These are phyloP conservation scores for Dendrocincla fuliginosa DNA, from an alignment of 2,797 vertebrate genomes.

Conservation along the genomic window DNA sequence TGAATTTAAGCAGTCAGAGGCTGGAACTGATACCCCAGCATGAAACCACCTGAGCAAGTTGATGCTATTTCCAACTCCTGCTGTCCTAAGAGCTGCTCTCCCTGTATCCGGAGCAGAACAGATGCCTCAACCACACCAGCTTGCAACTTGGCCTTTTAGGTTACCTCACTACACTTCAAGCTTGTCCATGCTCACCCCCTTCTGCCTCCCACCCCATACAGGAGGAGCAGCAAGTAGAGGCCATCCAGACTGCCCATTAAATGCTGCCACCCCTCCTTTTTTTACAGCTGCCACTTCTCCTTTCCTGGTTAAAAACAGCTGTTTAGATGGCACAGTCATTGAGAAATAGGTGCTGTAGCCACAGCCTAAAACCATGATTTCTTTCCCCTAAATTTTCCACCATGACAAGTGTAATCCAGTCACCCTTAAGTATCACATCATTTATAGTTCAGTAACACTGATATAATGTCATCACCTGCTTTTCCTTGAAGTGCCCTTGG, in stretches of 20 bases:
- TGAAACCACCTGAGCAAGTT: background rate
- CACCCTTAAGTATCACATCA: background rate
- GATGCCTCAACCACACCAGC: background rate
- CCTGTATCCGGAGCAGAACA: background rate
- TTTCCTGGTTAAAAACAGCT: background rate
- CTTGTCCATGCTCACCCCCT: background rate
- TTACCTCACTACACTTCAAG: background rate
- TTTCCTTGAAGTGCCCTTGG: background rate
- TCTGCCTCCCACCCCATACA: background rate
- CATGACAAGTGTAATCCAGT: background rate
- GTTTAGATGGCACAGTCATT: background rate
- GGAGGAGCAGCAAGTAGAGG: background rate
- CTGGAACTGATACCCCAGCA: background rate
- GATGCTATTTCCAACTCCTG: background rate
- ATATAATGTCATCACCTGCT: background rate
- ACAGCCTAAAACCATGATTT: background rate
- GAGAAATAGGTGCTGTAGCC: background rate
- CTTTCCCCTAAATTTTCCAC: background rate
- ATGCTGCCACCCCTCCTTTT: background rate
- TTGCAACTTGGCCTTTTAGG: background rate
- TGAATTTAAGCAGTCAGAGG: background rate
- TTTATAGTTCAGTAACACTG: background rate
- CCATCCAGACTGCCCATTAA: fast-evolving
- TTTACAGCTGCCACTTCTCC: background rate
- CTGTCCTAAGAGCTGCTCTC: background rate